Conservation (phyloP, 2,797 vertebrate species). For the Hydrocynus forskahlii region DNA sequence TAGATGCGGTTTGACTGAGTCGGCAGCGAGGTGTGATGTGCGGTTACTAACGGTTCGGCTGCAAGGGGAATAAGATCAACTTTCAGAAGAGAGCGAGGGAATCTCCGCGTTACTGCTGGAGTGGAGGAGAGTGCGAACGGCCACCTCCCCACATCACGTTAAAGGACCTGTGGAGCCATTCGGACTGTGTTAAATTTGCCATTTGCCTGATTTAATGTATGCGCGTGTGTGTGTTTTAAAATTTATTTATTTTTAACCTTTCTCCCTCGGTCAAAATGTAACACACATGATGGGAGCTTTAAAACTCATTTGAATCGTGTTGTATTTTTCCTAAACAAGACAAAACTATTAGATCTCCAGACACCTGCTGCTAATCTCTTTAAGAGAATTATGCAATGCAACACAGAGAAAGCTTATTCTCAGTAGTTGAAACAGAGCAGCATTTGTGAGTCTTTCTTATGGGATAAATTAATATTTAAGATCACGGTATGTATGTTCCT, state of each 20-base stretch:
- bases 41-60: background rate
- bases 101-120: background rate
- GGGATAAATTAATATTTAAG: constrained; percentile 5
- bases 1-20: background rate
- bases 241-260: background rate
- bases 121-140: background rate
- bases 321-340: background rate
- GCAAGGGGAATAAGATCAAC: background rate
- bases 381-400: background rate
- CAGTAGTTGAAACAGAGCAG: background rate
- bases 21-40: background rate
- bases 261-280: background rate
- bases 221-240: background rate
- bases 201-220: background rate
- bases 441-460: background rate
- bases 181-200: background rate
- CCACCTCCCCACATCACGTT: background rate
- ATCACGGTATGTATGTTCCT: background rate
- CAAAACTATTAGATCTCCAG: background rate
- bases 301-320: background rate
- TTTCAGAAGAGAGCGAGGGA: background rate
- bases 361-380: background rate
- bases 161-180: background rate
- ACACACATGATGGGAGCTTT: background rate
- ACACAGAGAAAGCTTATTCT: background rate